These are phyloP conservation scores for Myodes glareolus DNA, from an alignment of 2,113 vertebrate genomes.

Conservation along the genomic window DNA sequence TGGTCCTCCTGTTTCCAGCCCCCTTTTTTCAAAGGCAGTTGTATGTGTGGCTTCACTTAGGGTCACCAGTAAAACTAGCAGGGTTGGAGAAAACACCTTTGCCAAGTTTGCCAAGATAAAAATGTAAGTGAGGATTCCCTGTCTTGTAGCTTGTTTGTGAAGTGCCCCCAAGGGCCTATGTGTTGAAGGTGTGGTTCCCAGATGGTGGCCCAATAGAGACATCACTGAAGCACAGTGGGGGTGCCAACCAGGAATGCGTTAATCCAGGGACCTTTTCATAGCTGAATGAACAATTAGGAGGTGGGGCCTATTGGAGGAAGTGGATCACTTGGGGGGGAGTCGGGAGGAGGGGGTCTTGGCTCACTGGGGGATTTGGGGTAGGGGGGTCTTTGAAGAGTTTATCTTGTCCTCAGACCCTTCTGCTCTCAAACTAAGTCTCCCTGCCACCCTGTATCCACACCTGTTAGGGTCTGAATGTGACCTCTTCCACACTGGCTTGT, in stretches of 20 bases:
- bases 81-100: background rate
- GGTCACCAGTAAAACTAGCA: background rate
- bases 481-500: background rate
- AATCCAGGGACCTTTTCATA: background rate
- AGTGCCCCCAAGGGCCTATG: background rate
- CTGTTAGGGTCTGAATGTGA: background rate
- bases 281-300: background rate
- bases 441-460: background rate
- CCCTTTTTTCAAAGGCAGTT: background rate
- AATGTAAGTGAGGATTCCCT: background rate
- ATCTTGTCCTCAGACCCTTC: background rate
- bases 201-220: background rate
- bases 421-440: background rate
- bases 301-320: background rate
- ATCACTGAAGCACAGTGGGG: background rate
- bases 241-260: too few species aligned
- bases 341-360: background rate
- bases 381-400: background rate
- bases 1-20: background rate
- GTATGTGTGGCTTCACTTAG: background rate
- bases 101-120: background rate
- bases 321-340: background rate
- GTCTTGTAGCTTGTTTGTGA: background rate
- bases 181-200: background rate
- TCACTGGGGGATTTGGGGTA: background rate